Conservation (phyloP, 2,797 vertebrate genomes). For the Cetoscarus ocellatus region DNA sequence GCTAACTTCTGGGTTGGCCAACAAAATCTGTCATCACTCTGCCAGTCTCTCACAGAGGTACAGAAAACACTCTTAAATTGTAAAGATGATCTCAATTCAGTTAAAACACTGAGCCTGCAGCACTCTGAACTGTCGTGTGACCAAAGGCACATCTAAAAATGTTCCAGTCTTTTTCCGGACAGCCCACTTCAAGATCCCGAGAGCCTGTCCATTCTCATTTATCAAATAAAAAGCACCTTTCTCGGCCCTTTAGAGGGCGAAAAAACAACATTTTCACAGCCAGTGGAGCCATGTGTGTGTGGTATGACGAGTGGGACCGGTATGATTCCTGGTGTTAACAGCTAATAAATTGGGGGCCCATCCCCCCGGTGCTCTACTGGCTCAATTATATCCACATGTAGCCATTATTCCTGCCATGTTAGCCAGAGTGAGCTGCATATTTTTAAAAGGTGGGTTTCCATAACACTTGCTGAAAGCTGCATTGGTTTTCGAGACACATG, state of each 20-base stretch:
- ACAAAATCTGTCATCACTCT: too few species aligned
- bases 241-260: slow-evolving; percentile 66
- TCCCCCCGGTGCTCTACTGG: slow-evolving; percentile 67
- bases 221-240: slow-evolving; percentile 81
- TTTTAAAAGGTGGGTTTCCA: slow-evolving; percentile 80
- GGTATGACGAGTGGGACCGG: slow-evolving; percentile 64
- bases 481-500: slow-evolving; percentile 67
- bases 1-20: too few species aligned
- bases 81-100: slow-evolving; percentile 18
- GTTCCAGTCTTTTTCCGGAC: slow-evolving; percentile 55
- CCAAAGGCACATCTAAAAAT: slow-evolving; percentile 41
- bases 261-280: slow-evolving; percentile 75
- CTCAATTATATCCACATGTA: slow-evolving; percentile 84
- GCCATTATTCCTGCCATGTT: slow-evolving; percentile 75
- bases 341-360: slow-evolving; percentile 82
- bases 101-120: slow-evolving; percentile 17
- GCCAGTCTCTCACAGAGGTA: too few species aligned
- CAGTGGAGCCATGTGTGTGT: slow-evolving; percentile 60
- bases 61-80: too few species aligned
- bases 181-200: slow-evolving; percentile 55
- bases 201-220: slow-evolving; percentile 70
- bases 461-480: slow-evolving; percentile 74
- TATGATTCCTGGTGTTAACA: slow-evolving; percentile 83
- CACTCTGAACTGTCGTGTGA: slow-evolving; percentile 45
- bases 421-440: slow-evolving; percentile 72